Base-by-base conservation (phyloP, 2,797 vertebrate species). In the Podarcis lilfordi region DNA sequence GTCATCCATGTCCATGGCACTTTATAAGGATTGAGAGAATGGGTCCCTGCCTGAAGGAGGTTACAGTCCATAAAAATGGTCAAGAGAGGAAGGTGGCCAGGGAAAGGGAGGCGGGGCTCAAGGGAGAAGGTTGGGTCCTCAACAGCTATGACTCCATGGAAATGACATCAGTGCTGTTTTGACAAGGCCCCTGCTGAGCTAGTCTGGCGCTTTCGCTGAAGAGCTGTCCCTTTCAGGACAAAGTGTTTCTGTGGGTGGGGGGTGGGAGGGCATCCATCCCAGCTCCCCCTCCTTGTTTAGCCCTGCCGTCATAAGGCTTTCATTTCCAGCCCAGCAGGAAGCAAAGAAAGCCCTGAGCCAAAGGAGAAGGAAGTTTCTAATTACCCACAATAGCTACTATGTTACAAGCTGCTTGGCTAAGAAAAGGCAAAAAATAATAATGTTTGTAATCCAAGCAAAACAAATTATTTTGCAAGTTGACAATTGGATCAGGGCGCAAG, bases 281-380 rank as follows among this genome's bases (percentile, higher is more conserved):
- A 45, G 19, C 21, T 9, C 21, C 80, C 21, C 2, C 40, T 7
- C 55, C 37, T 10, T 4, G 32, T 45, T 45, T 66, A 32, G 35
- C 8, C 32, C 72, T 27, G 8, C 8, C 4, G 32, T 32, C 19
- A n/a, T 55, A 19, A 2, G 10, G 80, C 43, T 87, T 90, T 69
- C 40, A 64, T 86, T 50, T 82, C 80, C 80, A 2, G 21, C 79
- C 82, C 27, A 61, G 76, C 23, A 68, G 89, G 79, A 55, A 84
- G 59, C 25, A 6, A 37, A 4, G 19, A 78, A 61, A 5, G 7
- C 8, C 29, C 32, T 5, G 7, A 90, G 76, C 76, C 43, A 40
- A 84, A 90, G 74, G 50, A 64, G 86, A 88, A 86, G 2, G 32
- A 87, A 85, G 90, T 92, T 21, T 37, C 80, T 91, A 37, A 81